These are phyloP conservation scores for Pseudocheirus occidentalis DNA, from an alignment of 2,797 vertebrate genomes.

Conservation along the genomic window DNA sequence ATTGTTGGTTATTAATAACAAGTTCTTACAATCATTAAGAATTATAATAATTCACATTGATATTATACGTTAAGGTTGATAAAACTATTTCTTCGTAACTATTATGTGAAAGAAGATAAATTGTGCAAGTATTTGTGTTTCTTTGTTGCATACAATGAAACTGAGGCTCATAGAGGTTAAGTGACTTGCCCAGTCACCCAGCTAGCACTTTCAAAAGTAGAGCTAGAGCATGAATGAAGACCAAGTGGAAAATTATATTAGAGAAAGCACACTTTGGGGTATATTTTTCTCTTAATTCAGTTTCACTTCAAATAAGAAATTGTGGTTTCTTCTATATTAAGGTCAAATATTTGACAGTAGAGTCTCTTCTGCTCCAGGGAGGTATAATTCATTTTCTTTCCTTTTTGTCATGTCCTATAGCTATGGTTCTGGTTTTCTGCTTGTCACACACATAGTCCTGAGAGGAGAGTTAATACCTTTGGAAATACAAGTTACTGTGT, in stretches of 20 bases:
- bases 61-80: too few species aligned
- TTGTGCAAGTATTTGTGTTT: too few species aligned
- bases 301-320: conserved; percentile 30
- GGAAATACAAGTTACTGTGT: conserved; percentile 56
- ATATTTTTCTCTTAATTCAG: conserved; percentile 15
- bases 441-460: conserved; percentile 14
- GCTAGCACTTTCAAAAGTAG: conserved; percentile 29
- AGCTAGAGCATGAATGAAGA: not conserved
- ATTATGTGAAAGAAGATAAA: too few species aligned
- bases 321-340: not conserved
- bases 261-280: not conserved
- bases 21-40: too few species aligned
- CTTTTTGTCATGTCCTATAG: not conserved
- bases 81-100: too few species aligned
- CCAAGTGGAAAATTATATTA: conserved; percentile 9
- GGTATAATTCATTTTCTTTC: conserved; percentile 8
- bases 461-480: conserved; percentile 47
- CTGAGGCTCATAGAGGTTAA: not conserved
- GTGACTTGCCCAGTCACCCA: not conserved
- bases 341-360: not conserved
- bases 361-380: not conserved
- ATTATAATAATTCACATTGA: too few species aligned
- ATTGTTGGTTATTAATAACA: too few species aligned
- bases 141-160: not conserved
- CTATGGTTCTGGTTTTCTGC: conserved; percentile 28